These are phyloP conservation scores for Penaeus japonicus DNA, from an alignment of 1,140 invertebrate species.

Conservation along the genomic window DNA sequence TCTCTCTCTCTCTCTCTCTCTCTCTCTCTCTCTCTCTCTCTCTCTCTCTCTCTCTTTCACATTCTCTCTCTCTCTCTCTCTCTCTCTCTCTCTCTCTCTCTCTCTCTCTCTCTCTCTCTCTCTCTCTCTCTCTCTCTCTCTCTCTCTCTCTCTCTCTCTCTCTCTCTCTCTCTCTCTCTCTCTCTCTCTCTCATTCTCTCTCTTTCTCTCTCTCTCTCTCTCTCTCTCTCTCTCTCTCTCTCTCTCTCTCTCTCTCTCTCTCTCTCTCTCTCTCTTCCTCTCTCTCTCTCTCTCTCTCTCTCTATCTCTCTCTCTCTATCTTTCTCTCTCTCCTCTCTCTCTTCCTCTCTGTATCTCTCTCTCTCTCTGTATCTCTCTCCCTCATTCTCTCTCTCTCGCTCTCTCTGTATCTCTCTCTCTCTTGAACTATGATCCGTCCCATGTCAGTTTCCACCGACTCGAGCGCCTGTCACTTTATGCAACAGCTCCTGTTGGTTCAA, in stretches of 20 bases:
- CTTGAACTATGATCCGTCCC: too few relatives aligned
- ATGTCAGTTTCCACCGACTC: too few relatives aligned
- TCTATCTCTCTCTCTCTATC: neutral
- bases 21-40: too few relatives aligned
- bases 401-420: neutral
- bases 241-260: neutral
- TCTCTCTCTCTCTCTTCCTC: neutral
- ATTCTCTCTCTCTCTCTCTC: neutral
- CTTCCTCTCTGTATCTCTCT: neutral
- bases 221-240: neutral
- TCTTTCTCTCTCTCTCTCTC: neutral
- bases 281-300: neutral
- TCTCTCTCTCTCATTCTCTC: neutral
- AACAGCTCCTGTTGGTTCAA: too few relatives aligned
- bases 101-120: neutral
- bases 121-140: neutral
- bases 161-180: neutral
- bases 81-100: neutral
- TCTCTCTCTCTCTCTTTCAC: too few relatives aligned
- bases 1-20: too few relatives aligned
- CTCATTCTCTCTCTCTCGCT: slow-evolving; percentile 2
- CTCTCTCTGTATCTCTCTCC: neutral
- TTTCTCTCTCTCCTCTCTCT: neutral
- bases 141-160: neutral
- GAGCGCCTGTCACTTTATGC: too few relatives aligned